Conservation (phyloP, 2,888 invertebrate genomes). For the Therioaphis trifolii region DNA sequence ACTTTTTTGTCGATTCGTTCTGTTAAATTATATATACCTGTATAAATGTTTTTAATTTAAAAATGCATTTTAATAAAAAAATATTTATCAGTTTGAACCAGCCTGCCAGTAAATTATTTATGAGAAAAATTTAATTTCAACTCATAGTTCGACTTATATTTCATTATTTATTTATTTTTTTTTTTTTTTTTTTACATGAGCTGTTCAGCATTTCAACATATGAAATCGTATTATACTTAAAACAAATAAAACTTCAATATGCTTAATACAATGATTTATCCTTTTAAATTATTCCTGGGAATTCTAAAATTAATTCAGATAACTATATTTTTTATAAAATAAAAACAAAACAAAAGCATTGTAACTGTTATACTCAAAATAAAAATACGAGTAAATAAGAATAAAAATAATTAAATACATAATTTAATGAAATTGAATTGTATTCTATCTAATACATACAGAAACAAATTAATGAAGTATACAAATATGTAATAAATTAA, state of each 20-base stretch:
- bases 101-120: conserved; percentile 23
- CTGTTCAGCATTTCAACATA: conserved; percentile 1
- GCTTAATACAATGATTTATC: background rate
- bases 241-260: background rate
- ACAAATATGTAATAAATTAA: too few relatives aligned
- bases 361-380: too few relatives aligned
- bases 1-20: background rate
- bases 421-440: too few relatives aligned
- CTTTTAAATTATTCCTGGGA: background rate
- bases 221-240: background rate
- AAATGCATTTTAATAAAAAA: conserved; percentile 5
- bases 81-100: background rate
- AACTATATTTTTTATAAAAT: background rate
- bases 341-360: too few relatives aligned
- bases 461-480: too few relatives aligned
- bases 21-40: background rate
- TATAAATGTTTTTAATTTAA: background rate
- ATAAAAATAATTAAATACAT: too few relatives aligned
- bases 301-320: background rate
- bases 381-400: too few relatives aligned
- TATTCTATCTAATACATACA: too few relatives aligned
- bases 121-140: conserved; percentile 14
- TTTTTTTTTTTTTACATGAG: background rate
- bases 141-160: background rate
- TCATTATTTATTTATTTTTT: conserved; percentile 25